Evolutionary conservation across 2,888 invertebrate genomes (phyloP).

Genomic region (Fragum sueziense): DNA sequence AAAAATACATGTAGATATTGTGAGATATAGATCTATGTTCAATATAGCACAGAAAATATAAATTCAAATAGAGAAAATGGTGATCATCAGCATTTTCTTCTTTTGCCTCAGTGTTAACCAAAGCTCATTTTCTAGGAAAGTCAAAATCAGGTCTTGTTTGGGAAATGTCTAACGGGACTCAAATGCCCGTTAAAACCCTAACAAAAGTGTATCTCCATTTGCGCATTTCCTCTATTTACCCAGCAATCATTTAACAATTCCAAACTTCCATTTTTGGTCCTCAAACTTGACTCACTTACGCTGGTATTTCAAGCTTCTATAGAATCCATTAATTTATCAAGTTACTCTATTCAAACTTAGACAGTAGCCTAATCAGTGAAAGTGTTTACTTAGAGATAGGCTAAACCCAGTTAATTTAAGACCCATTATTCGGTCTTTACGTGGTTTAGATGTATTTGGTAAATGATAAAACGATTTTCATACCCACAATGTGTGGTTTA

Average conservation of each 20-base stretch:
- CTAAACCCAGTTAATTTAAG: constrained; percentile 26
- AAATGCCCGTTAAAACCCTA: neutral
- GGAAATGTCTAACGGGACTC: neutral
- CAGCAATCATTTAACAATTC: neutral
- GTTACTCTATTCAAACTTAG: constrained; percentile 13
- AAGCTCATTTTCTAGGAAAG: no score
- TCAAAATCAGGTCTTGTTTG: no score
- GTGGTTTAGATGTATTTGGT: constrained; percentile 36
- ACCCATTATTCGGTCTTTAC: constrained; percentile 44
- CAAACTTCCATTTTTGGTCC: neutral
- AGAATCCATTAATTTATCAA: constrained; percentile 42
- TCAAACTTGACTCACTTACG: constrained; percentile 5
- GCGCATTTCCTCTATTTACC: neutral
- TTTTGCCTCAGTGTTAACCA: no score
- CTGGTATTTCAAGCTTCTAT: constrained; percentile 31
- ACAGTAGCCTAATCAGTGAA: constrained; percentile 39
- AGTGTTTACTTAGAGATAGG: constrained; percentile 45
- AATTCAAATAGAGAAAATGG: no score
- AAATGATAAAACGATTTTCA: constrained; percentile 40
- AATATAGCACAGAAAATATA: no score
- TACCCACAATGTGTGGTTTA: constrained; percentile 12
- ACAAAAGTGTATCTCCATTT: neutral
- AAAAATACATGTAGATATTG: neutral
- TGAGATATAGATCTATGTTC: neutral
- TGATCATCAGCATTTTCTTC: no score